Evolutionary conservation across 2,113 vertebrate species (phyloP).

Genomic region (Coptodon bakossiorum): DNA sequence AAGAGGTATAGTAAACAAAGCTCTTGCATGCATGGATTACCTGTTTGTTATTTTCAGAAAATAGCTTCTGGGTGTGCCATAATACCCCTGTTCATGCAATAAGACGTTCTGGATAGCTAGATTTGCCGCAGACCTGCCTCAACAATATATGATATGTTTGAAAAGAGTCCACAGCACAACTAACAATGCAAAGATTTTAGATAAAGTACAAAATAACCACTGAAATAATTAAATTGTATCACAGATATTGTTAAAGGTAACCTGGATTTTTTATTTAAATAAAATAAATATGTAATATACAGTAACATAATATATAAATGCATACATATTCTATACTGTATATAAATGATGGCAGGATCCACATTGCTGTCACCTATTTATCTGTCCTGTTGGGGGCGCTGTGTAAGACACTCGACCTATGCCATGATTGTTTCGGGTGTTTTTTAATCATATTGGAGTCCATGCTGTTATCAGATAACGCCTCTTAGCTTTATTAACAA

Average conservation of each 20-base stretch:
- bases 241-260: neutral
- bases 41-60: constrained; percentile 31
- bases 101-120: neutral
- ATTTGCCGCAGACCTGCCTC: neutral
- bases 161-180: neutral
- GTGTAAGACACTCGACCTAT: too few relatives aligned
- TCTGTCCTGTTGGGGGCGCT: neutral
- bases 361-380: neutral
- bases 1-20: constrained; percentile 21
- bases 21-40: constrained; percentile 25
- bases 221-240: neutral
- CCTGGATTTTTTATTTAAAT: neutral
- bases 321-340: neutral
- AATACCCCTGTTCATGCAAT: neutral
- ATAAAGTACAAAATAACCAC: neutral
- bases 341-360: neutral
- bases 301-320: neutral
- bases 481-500: neutral
- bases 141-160: neutral
- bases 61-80: neutral
- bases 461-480: neutral
- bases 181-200: neutral
- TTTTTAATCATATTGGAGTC: neutral
- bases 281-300: neutral
- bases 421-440: neutral